Base-by-base conservation (phyloP, 2,888 invertebrate genomes). In the Mamestra brassicae region DNA sequence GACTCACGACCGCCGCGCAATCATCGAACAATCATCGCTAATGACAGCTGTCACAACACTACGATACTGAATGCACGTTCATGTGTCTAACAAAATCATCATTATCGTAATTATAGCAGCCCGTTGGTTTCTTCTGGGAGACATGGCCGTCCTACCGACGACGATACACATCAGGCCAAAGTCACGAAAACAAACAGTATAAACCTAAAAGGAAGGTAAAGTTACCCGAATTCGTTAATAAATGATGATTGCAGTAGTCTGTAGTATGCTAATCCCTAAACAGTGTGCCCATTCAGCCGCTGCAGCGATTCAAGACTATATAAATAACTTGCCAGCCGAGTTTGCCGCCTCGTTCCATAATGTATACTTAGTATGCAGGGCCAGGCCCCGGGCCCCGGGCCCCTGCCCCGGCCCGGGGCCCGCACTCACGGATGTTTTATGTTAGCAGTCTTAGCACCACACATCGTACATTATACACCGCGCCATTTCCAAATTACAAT, bases 401-500 rank as follows among this genome's bases (percentile, higher is more conserved):
- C 61, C 52, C 45, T 8, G 26, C 60, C 50, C 52, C 0, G 15
- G n/a, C 52, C 7, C 17, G 17, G 52, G 52, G 17, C 17, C 17
- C 52, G 17, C 52, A 26, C 38, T 57, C 69, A 34, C 57, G n/a
- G 26, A 63, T 36, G 36, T 13, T 65, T 73, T 54, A 78, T 68
- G 64, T 78, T 83, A 69, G 52, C 52, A 65, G 71, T 68, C 60
- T 78, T 83, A 69, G 52, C 52, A 65, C 52, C 36, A n/a, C 50
- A 55, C 60, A 47, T 45, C 69, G 52, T 65, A 65, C 64, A 78
- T 64, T 71, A 71, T 54, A 83, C 65, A 66, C n/a, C 38, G 17
- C 65, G 61, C 54, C 84, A 72, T 83, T 72, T 62, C 64, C 47
- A 83, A 83, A 83, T 83, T 62, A 78, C 47, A 68, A 83, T 69